These are phyloP conservation scores for Anoura caudifer DNA, from an alignment of 2,113 vertebrate species.

Conservation along the genomic window DNA sequence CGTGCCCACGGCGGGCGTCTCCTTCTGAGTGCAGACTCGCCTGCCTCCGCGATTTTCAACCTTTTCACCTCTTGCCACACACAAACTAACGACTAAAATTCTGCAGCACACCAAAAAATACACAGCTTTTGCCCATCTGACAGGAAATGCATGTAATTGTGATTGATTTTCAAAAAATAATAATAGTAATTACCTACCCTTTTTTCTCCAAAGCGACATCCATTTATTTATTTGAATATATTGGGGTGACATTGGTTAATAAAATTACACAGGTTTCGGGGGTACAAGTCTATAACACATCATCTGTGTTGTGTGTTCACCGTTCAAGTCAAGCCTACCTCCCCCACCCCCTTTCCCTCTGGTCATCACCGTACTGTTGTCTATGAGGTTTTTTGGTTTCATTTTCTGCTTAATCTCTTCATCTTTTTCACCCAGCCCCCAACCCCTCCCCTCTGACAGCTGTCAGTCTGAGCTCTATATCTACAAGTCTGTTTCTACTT, in stretches of 20 bases:
- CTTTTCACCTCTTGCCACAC: neutral
- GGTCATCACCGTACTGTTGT: neutral
- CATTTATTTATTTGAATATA: neutral
- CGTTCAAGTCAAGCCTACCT: neutral
- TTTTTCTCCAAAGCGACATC: neutral
- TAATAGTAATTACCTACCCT: neutral
- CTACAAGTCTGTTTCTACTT: neutral
- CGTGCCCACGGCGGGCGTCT: neutral
- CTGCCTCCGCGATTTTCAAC: neutral
- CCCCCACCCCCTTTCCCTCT: neutral
- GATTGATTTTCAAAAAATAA: neutral
- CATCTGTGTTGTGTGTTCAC: neutral
- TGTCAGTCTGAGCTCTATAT: neutral
- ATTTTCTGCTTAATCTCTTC: neutral
- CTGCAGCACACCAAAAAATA: neutral
- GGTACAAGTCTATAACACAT: neutral
- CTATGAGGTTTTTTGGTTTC: neutral
- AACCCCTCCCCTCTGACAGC: neutral
- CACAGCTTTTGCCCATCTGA: neutral
- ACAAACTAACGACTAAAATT: neutral
- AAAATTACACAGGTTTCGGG: neutral
- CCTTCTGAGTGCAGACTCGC: neutral
- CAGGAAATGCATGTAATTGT: neutral
- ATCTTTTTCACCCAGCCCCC: neutral
- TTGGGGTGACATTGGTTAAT: neutral